phyloP scores from a whole-genome alignment of 2,888 invertebrate genomes.

The Malachius bipustulatus region DNA sequence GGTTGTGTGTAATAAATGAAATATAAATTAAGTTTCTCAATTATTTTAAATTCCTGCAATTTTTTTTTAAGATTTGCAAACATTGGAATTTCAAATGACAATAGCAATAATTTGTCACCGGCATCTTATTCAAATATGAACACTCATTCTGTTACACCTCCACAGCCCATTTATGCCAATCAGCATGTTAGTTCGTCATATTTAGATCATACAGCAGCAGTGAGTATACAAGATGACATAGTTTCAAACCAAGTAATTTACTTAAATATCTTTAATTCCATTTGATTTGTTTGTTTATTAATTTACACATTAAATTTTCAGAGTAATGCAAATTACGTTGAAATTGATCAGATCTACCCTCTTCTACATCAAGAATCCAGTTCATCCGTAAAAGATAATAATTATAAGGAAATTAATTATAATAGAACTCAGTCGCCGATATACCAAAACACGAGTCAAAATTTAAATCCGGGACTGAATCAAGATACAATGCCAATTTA shows the following conservation, averaged over 20 bases:
- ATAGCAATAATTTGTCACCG: slow-evolving; percentile 20
- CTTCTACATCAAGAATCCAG: slow-evolving; percentile 35
- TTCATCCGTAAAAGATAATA: no score
- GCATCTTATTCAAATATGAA: slow-evolving; percentile 36
- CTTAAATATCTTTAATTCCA: no score
- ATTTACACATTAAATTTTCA: no score
- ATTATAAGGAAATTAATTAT: slow-evolving; percentile 32
- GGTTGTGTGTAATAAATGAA: no score
- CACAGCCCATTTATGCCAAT: slow-evolving; percentile 43
- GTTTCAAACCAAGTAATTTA: no score
- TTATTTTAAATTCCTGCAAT: no score
- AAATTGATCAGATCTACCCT: slow-evolving; percentile 46
- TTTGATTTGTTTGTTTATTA: no score
- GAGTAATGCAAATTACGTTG: slow-evolving; percentile 40
- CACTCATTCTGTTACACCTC: slow-evolving; percentile 1
- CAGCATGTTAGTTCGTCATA: slow-evolving; percentile 44
- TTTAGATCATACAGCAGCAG: slow-evolving; percentile 40
- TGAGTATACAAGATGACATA: no score
- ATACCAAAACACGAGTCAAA: slow-evolving; percentile 37
- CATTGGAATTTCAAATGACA: slow-evolving; percentile 36
- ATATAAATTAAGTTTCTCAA: no score
- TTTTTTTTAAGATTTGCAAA: slow-evolving; percentile 50
- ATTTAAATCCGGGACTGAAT: slow-evolving; percentile 11
- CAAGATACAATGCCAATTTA: slow-evolving; percentile 41
- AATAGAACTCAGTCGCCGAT: slow-evolving; percentile 42